These are phyloP conservation scores for Camponotus pennsylvanicus DNA, from an alignment of 1,140 invertebrate genomes.

Conservation along the genomic window DNA sequence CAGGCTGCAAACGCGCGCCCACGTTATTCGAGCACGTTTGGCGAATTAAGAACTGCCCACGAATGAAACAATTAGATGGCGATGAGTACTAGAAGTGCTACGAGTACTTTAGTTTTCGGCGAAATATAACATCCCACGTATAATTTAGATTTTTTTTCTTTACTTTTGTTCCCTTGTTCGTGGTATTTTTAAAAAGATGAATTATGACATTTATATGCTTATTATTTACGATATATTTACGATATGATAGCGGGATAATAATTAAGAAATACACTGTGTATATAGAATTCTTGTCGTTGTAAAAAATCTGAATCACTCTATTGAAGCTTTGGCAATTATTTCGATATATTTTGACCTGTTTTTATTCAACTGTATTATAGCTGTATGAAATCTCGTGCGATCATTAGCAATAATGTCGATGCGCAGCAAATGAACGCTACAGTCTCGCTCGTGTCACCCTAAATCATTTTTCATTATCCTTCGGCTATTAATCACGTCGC, in stretches of 20 bases:
- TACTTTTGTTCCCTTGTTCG: neutral
- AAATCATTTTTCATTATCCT: constrained; percentile 55
- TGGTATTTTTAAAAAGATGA: neutral
- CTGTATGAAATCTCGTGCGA: neutral
- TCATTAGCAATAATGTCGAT: constrained; percentile 6
- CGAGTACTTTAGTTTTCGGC: neutral
- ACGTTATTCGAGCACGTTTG: neutral
- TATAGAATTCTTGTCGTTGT: neutral
- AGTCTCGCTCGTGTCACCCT: neutral
- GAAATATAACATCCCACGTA: neutral
- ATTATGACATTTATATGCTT: neutral
- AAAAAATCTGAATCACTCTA: neutral
- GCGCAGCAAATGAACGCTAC: neutral
- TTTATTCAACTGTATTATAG: neutral
- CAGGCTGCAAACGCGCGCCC: neutral
- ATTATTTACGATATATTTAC: neutral
- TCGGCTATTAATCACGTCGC: constrained; percentile 47
- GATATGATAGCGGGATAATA: neutral
- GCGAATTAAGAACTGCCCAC: constrained; percentile 9
- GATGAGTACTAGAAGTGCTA: neutral
- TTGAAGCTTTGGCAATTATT: too few relatives aligned
- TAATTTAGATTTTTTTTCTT: neutral
- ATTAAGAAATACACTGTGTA: neutral
- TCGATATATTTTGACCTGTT: neutral
- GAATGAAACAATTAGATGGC: neutral